These are phyloP conservation scores for Drosophila nigricruria DNA, from an alignment of 2,888 invertebrate species.

Conservation along the genomic window DNA sequence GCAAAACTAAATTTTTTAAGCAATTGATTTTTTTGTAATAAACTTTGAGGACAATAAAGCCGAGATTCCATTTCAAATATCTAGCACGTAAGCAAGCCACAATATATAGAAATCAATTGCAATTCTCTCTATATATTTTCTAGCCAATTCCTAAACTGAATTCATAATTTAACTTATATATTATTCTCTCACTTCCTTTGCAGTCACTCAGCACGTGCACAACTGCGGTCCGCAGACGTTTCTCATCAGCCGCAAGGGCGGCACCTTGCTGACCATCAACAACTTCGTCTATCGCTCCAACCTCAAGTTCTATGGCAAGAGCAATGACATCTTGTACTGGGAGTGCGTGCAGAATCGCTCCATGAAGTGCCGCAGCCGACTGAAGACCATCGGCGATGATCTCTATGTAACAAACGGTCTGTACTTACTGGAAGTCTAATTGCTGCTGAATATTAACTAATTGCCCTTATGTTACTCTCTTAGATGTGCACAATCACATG, in stretches of 20 bases:
- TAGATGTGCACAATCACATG: conserved; percentile 84
- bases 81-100: conserved; percentile 53
- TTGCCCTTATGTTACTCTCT: too few species aligned
- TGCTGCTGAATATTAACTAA: not conserved
- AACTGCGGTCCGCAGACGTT: conserved; percentile 84
- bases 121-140: not conserved
- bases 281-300: conserved; percentile 85
- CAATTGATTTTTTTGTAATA: conserved; percentile 41
- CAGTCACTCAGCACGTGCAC: conserved; percentile 81
- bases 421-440: not conserved
- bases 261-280: conserved; percentile 83
- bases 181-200: conserved; percentile 47
- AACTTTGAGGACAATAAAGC: conserved; percentile 62
- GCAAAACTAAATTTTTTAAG: conserved; percentile 2
- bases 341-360: conserved; percentile 85
- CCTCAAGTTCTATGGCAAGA: conserved; percentile 83
- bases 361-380: conserved; percentile 84
- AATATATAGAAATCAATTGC: not conserved
- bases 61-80: conserved; percentile 31
- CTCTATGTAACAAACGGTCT: conserved; percentile 84
- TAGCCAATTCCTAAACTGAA: not conserved
- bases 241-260: conserved; percentile 85
- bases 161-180: not conserved
- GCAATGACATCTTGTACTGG: conserved; percentile 84
- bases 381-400: conserved; percentile 85